phyloP scores from a whole-genome alignment of 92 coral and sea anemone genomes.

The Plumapathes pennacea region DNA sequence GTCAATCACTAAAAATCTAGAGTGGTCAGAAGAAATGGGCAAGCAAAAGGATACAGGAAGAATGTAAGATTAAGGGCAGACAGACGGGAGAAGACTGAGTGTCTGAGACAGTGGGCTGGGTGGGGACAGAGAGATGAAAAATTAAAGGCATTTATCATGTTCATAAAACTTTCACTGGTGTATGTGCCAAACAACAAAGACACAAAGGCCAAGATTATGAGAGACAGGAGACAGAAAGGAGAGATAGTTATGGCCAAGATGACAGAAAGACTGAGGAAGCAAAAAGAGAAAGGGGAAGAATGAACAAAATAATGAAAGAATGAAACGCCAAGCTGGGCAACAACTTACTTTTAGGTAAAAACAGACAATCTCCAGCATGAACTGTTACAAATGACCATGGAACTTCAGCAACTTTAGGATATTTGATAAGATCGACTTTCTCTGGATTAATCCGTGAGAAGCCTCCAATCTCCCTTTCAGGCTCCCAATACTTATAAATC shows the following conservation, averaged over 20 bases:
- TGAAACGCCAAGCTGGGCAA: too few relatives aligned
- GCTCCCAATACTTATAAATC: conserved; percentile 97
- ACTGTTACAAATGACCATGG: conserved; percentile 83
- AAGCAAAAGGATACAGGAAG: too few relatives aligned
- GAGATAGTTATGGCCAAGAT: too few relatives aligned
- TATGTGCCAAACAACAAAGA: background rate
- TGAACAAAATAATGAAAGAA: too few relatives aligned
- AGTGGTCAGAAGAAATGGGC: too few relatives aligned
- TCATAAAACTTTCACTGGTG: background rate
- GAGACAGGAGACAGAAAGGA: background rate
- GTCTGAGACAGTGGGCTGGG: too few relatives aligned
- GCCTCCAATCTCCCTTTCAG: conserved; percentile 83
- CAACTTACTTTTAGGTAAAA: conserved; percentile 88
- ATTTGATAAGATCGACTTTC: conserved; percentile 67
- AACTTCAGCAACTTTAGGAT: conserved; percentile 77
- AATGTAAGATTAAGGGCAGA: too few relatives aligned
- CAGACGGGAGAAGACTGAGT: too few relatives aligned
- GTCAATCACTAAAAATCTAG: too few relatives aligned
- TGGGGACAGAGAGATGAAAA: too few relatives aligned
- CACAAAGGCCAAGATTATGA: background rate
- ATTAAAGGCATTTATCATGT: background rate
- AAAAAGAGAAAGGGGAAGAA: too few relatives aligned
- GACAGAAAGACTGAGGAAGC: too few relatives aligned
- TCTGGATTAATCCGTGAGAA: conserved; percentile 70
- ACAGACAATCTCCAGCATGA: conserved; percentile 87